Evolutionary conservation across 64 coral and sea anemone genomes (phyloP).

Genomic region (Stichodactyla helianthus): DNA sequence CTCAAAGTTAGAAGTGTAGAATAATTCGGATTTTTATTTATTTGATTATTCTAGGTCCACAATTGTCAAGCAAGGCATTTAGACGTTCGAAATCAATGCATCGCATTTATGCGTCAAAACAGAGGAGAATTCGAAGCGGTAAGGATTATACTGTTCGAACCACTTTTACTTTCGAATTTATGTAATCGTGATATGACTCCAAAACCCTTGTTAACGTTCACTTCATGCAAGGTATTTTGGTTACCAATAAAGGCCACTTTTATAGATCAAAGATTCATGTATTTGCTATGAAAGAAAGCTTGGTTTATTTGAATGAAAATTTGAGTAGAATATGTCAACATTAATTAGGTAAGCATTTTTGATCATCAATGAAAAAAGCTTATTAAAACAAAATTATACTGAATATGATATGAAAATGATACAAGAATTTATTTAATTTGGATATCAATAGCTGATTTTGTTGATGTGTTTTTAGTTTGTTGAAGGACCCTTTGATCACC

Average conservation of each 20-base stretch:
- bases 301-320: no score
- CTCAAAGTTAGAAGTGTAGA: background rate
- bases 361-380: background rate
- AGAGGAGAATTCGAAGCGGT: constrained; percentile 97
- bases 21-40: background rate
- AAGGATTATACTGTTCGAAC: background rate
- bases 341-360: background rate
- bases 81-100: constrained; percentile 91
- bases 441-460: background rate
- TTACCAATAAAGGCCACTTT: background rate
- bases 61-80: constrained; percentile 93
- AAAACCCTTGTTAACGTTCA: background rate
- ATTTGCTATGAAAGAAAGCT: background rate
- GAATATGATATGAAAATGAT: background rate
- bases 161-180: background rate
- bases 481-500: constrained; percentile 98
- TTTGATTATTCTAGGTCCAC: constrained; percentile 58
- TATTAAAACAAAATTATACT: background rate
- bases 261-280: background rate
- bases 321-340: no score
- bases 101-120: constrained; percentile 89
- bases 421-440: background rate
- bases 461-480: constrained; percentile 62
- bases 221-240: background rate
- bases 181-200: background rate